Conservation (phyloP, 2,888 invertebrate genomes). For the Tryphoninae sp. region DNA sequence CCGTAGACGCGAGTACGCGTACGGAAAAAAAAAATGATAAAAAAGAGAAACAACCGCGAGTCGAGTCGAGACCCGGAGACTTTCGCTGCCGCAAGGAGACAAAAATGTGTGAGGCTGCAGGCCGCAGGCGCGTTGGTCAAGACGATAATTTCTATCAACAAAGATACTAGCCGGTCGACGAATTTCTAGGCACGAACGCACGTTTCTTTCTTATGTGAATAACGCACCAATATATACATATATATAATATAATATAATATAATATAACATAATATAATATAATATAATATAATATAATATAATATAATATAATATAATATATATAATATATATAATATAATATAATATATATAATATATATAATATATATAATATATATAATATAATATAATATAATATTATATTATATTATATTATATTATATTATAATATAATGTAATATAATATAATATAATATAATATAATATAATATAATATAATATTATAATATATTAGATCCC, state of each 20-base stretch:
- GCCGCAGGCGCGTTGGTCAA: background rate
- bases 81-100: constrained; percentile 5
- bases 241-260: background rate
- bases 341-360: background rate
- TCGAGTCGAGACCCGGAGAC: background rate
- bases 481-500: no score
- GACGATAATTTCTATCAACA: constrained; percentile 34
- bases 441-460: no score
- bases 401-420: no score
- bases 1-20: background rate
- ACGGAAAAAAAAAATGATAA: background rate
- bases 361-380: no score
- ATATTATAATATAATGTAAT: no score
- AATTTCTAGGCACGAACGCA: constrained; percentile 1
- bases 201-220: background rate
- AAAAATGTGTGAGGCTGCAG: no score
- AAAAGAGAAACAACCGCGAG: background rate
- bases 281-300: no score
- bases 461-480: no score
- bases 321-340: no score
- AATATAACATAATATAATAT: no score
- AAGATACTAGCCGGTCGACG: background rate
- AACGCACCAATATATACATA: background rate
- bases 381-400: no score
- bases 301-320: no score